Conservation (phyloP, 2,113 vertebrate species). For the Pardalotus punctatus region DNA sequence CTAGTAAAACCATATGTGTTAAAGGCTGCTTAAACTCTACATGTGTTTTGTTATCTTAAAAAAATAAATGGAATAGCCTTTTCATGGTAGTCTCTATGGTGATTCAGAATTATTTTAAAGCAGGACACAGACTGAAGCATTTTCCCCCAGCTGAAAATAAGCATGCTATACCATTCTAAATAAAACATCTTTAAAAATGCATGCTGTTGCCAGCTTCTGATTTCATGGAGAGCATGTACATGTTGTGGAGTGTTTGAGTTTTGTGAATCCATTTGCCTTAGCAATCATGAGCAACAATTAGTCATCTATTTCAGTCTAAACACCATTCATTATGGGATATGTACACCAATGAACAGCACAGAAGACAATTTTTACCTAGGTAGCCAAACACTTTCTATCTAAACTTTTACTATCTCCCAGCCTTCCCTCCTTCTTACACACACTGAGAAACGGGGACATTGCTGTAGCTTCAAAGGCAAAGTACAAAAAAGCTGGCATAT, state of each 20-base stretch:
- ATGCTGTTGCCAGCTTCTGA: neutral
- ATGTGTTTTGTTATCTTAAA: neutral
- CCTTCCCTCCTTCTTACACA: neutral
- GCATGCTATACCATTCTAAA: neutral
- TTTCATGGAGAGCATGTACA: neutral
- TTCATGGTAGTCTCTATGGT: neutral
- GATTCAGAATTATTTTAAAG: constrained; percentile 7
- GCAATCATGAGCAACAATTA: neutral
- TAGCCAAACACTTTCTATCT: neutral
- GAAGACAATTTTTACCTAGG: neutral
- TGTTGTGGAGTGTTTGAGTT: neutral
- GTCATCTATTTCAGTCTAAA: neutral
- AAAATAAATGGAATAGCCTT: neutral
- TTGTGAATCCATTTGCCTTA: neutral
- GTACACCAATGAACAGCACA: neutral
- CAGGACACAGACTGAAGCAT: neutral
- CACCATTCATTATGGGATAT: neutral
- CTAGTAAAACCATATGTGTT: neutral
- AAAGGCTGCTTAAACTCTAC: neutral
- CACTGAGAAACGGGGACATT: neutral
- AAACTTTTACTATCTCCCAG: neutral
- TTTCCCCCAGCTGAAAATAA: neutral
- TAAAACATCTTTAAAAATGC: neutral
- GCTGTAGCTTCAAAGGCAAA: neutral
- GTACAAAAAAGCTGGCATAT: neutral